A percentile compares a stretch with the other conserved stretches of the same genome.
Conservation (phyloP, 2,888 invertebrate genomes). For the Melinopterus prodromus region DNA sequence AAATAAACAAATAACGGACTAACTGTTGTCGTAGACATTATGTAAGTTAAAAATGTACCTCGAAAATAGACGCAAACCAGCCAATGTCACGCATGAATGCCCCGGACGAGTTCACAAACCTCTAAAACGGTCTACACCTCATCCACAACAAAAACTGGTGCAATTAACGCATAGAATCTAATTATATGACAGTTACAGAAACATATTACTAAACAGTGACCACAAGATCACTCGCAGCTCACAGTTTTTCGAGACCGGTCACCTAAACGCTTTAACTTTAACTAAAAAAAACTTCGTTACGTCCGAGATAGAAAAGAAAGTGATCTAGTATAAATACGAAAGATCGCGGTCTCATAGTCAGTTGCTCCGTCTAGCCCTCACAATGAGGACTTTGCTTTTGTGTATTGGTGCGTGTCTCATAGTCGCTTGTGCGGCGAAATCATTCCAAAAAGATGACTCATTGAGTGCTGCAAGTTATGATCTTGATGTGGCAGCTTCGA, state of each 20-base stretch:
- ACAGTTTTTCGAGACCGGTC: background rate
- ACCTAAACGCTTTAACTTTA: constrained; percentile 16
- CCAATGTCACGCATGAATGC: background rate
- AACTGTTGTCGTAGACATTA: background rate
- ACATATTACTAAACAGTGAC: background rate
- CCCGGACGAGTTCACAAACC: background rate
- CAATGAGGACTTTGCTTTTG: constrained; percentile 33
- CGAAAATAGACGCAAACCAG: background rate
- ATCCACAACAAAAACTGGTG: background rate
- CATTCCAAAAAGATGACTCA: constrained; percentile 52
- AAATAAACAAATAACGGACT: background rate
- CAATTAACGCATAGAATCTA: background rate
- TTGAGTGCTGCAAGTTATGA: constrained; percentile 39
- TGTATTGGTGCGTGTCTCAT: constrained; percentile 52
- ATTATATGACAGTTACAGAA: background rate
- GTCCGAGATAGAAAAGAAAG: constrained; percentile 41
- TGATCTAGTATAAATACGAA: constrained; percentile 41
- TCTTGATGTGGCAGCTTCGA: constrained; percentile 45
- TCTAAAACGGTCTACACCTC: background rate
- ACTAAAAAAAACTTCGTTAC: constrained; percentile 32
- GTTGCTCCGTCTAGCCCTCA: constrained; percentile 36
- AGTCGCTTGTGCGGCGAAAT: constrained; percentile 51
- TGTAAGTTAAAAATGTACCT: background rate
- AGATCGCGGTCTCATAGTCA: constrained; percentile 35
- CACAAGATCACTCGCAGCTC: constrained; percentile 14